Base-by-base conservation (phyloP, 2,113 vertebrate genomes). In the Mesitornis unicolor region DNA sequence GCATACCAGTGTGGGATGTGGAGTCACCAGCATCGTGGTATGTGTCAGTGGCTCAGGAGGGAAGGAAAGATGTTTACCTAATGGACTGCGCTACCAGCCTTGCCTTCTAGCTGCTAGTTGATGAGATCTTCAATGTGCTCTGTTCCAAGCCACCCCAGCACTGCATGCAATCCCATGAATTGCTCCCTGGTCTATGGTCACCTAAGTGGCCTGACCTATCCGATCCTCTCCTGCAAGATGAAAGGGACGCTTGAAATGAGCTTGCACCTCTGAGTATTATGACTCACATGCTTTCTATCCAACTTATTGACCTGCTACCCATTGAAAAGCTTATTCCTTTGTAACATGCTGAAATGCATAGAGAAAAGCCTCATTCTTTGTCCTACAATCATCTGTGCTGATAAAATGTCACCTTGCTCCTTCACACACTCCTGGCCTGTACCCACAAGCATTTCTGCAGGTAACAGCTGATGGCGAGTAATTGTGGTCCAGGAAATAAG, bases 401-500 rank as follows among this genome's bases (percentile, higher is more conserved):
- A 64, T 8, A 56, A 79, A 73, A 54, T 22, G 19, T 69, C 68
- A 45, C 4, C 9, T 28, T 59, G 42, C 33, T 33, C 64, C 31
- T 36, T 74, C 50, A 36, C 64, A 54, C 9, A 7, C 16, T 57
- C 42, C 47, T 67, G 29, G 20, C 7, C 53, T 64, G 25, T 68
- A 33, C 25, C 21, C 33, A 59, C n/a, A 57, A 33, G 3, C 15
- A 25, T 2, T 35, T 86, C 61, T 31, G 19, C 17, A 79, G 28
- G 28, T 17, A 36, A 59, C 25, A 13, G 2, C 4, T 25, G 18
- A 22, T 13, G 42, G 11, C 0, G 1, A 20, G 8, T 0, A 2
- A 31, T 19, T 17, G 20, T 16, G 31, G 16, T 15, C 31, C 60
- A 83, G 51, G 14, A 67, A 48, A 47, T 3, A 10, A 54, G 12